Base-by-base conservation (phyloP, 2,888 invertebrate genomes). In the Tribolium freemani region DNA sequence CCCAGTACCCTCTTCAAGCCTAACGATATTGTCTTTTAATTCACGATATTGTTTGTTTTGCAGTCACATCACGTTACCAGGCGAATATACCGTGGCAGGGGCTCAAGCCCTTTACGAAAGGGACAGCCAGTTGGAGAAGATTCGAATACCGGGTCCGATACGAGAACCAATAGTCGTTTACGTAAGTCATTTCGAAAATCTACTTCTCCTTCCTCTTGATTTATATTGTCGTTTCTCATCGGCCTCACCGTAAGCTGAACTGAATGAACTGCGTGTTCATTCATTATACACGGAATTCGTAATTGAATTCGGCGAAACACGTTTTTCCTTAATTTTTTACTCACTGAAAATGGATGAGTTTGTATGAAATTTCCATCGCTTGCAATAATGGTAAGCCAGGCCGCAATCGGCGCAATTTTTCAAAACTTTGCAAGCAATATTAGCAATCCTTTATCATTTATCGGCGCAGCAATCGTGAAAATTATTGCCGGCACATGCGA, bases 61-160 rank as follows among this genome's bases (percentile, higher is more conserved):
- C 84, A 93, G 93, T 78, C 90, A 91, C 78, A 90, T 92, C 77
- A 90, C 91, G 13, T 84, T 91, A 87, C 93, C 94, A 56, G 94
- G 94, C 6, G 96, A 96, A 86, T 96, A 96, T 85, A 90, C 91
- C 76, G 93, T 95, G 63, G 95, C 94, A 10, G 94, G 94, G 60
- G 90, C 94, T 1, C 91, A 92, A 76, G 91, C 95, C 57, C 89
- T 94, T 74, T 96, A 96, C 87, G 92, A 92, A 85, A 88, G 95
- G 77, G 91, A 91, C 79, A 90, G 92, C 80, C 93, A 95, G 81
- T 91, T 91, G 88, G 96, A 96, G 85, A 93, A 92, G 84, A 90
- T 96, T 21, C 89, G 90, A 79, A 94, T 96, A 80, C 92, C 93
- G 60, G 96, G 96, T 79, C 96, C 96, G 20, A 90, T 95, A 74